phyloP scores from a whole-genome alignment of 2,888 invertebrate species.

The Agapetus fuscipes region DNA sequence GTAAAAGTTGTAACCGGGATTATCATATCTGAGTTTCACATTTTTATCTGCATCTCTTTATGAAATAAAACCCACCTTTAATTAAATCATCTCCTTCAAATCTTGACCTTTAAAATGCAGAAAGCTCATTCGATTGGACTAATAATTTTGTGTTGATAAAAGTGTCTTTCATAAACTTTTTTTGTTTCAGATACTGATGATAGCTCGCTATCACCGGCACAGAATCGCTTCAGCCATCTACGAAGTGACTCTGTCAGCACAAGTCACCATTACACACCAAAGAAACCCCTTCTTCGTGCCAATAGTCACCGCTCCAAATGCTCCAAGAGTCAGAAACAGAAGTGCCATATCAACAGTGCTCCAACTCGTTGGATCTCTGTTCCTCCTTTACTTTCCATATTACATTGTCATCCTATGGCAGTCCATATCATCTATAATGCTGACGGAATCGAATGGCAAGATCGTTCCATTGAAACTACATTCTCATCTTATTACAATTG shows the following conservation, averaged over 20 bases:
- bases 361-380: constrained; percentile 61
- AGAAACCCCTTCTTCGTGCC: constrained; percentile 68
- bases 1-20: no score
- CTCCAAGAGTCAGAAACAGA: constrained; percentile 41
- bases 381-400: constrained; percentile 65
- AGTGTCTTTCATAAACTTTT: no score
- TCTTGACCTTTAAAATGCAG: no score
- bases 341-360: constrained; percentile 59
- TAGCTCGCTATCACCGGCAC: constrained; percentile 66
- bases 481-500: constrained; percentile 33
- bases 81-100: not conserved
- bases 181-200: constrained; percentile 50
- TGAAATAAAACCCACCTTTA: no score
- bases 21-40: no score
- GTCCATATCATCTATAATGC: constrained; percentile 30
- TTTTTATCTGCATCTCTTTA: no score
- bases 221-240: constrained; percentile 78
- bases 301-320: constrained; percentile 48
- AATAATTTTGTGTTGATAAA: no score
- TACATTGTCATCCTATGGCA: constrained; percentile 64
- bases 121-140: no score
- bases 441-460: constrained; percentile 22
- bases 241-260: constrained; percentile 74
- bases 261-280: constrained; percentile 75
- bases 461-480: constrained; percentile 6